Base-by-base conservation (phyloP, 2,113 vertebrate species). In the Bombycilla garrulus region DNA sequence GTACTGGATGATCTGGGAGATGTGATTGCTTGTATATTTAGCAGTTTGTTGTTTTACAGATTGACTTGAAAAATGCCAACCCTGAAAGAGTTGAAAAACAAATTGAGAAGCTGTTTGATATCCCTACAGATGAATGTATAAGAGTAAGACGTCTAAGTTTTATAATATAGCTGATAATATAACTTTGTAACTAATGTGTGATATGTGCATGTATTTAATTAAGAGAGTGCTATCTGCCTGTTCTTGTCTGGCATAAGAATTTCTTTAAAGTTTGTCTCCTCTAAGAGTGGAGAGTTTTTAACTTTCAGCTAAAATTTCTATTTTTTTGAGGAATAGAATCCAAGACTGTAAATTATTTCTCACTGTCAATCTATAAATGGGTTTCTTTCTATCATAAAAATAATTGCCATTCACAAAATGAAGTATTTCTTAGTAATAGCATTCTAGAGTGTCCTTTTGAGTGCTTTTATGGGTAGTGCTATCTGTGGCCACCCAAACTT, bases 31-130 rank as follows among this genome's bases (percentile, higher is more conserved):
- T 81, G 12, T 64, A 9, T 85, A 24, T 57, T 66, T 74, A 90
- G 38, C 22, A 60, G 15, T 79, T 66, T 48, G 35, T 72, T 96
- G 72, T 94, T 97, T 95, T 94, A 62, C 86, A 99, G 99, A 99
- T 99, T 95, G 99, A 99, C 96, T 97, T 99, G 89, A 99, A 99
- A 98, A 99, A 99, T 94, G 99, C 99, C 50, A 98, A 99, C 86
- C 99, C 99, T 64, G 98, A 98, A 90, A 97, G 98, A 89, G 99
- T 99, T 85, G 99, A 98, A 97, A 98, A 98, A 51, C 99, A 99
- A 96, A 99, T 99, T 90, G 99, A 99, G 97, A 99, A 98, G 61
- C 95, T 99, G 31, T 99, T 99, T 97, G 99, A 99, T 97, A 99
- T 99, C 93, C 98, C 99, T 64, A 10, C 71, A n/a, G 97, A 98